Evolutionary conservation across 1,140 invertebrate species (phyloP), one percentile per base, ranked within the genome.

Genomic region (Druon quercuslanigerum): DNA sequence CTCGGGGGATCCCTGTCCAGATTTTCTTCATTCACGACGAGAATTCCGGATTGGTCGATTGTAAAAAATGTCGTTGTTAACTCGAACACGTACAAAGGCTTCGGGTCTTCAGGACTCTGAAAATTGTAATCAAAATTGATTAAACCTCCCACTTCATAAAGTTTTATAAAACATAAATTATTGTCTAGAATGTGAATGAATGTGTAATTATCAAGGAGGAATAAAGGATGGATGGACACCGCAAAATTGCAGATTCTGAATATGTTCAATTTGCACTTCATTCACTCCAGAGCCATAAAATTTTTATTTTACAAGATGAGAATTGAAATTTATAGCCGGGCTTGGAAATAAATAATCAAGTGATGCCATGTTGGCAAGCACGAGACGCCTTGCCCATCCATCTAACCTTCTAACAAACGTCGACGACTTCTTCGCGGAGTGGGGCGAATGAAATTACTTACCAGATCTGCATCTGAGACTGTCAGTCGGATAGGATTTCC

Each of bases 1-100:
- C 95, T 97, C 0, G 97, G 97, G 7, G 96, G 95, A 91, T 98
- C 97, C 72, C 97, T 92, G 86, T 98, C 97, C 56, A 98, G 90
- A 87, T 95, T 95, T 81, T 96, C 95, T 86, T 96, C 95, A 83
- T 95, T 95, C 0, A 98, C 96, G 1, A 97, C 92, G 9, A 98
- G 88, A 66, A 93, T 91, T 1, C 96, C 95, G 54, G 95, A 93
- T 72, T 93, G 91, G 75, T 96, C 95, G 72, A 98, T 95, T 78
- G 94, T 92, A 87, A 98, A 98, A 82, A 95, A 97, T 51, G 93
- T 95, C 0, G 96, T 96, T 0, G 97, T 98, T 76, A 97, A 82
- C 86, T 98, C 97, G 86, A 95, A 98, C 0, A 93, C 93, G 84
- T 97, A 98, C 17, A 91, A 92, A 11, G 95, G 95, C 80, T 95